phyloP scores from a whole-genome alignment of 2,888 invertebrate genomes.

The Chrysolina americana region DNA sequence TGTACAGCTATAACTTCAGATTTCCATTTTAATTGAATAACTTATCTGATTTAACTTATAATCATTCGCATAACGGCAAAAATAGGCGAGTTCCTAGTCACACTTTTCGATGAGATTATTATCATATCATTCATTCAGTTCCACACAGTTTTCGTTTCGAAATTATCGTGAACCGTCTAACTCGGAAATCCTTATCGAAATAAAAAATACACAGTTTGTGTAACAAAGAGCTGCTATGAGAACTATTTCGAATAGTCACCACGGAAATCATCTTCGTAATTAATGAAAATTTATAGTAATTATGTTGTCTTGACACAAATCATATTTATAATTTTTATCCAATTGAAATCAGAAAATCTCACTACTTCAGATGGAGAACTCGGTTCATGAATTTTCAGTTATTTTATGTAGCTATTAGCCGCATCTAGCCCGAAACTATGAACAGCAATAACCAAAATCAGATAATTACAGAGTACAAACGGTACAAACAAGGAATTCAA shows the following conservation, averaged over 20 bases:
- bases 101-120: background rate
- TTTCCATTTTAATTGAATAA: slow-evolving; percentile 48
- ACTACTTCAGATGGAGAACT: too few relatives aligned
- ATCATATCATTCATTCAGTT: slow-evolving; percentile 1
- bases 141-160: background rate
- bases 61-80: slow-evolving; percentile 34
- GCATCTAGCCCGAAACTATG: slow-evolving; percentile 23
- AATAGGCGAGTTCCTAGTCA: slow-evolving; percentile 6
- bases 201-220: too few relatives aligned
- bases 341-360: too few relatives aligned
- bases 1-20: slow-evolving; percentile 37
- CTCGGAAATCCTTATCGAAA: too few relatives aligned
- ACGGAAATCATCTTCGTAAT: too few relatives aligned
- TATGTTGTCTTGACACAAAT: too few relatives aligned
- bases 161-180: background rate
- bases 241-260: too few relatives aligned
- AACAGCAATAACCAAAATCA: slow-evolving; percentile 27
- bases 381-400: background rate
- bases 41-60: slow-evolving; percentile 46
- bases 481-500: slow-evolving; percentile 25
- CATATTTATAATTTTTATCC: too few relatives aligned
- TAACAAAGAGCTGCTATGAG: too few relatives aligned
- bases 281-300: too few relatives aligned
- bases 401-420: slow-evolving; percentile 4
- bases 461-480: slow-evolving; percentile 39